Evolutionary conservation across 2,113 vertebrate genomes (phyloP).

Genomic region (Corynorhinus townsendii): DNA sequence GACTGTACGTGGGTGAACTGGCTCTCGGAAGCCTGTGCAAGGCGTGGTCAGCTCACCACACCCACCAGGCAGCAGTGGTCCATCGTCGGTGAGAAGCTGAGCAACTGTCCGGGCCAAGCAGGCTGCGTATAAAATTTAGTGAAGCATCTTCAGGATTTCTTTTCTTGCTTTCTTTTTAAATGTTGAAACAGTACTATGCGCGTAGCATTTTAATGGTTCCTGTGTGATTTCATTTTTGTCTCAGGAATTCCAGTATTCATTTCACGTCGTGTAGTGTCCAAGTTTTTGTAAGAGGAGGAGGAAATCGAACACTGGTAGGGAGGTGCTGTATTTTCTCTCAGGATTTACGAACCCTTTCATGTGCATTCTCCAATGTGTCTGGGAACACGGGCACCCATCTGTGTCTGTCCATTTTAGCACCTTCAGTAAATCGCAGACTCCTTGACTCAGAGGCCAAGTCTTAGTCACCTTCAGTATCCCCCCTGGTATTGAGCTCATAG

Average conservation of each 20-base stretch:
- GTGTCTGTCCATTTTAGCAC: background rate
- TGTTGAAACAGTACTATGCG: too few species aligned
- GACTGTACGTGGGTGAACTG: background rate
- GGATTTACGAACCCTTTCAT: background rate
- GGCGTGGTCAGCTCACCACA: background rate
- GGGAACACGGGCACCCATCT: background rate
- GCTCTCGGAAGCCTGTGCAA: background rate
- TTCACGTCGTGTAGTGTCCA: background rate
- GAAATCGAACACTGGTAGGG: background rate
- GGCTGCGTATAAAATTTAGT: background rate
- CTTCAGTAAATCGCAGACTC: background rate
- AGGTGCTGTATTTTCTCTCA: background rate
- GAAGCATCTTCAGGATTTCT: background rate
- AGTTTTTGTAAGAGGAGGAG: background rate
- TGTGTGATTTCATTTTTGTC: background rate
- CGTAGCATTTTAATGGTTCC: accelerated
- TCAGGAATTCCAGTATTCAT: background rate
- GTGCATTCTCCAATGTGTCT: background rate
- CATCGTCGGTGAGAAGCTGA: background rate
- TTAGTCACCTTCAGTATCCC: background rate
- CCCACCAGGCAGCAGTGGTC: background rate
- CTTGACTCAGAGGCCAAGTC: background rate
- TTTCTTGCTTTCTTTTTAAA: too few species aligned
- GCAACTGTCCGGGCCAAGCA: background rate
- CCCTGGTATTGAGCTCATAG: background rate